These are phyloP conservation scores for Clarias pachynema DNA, from an alignment of 2,797 vertebrate genomes.

Conservation along the genomic window DNA sequence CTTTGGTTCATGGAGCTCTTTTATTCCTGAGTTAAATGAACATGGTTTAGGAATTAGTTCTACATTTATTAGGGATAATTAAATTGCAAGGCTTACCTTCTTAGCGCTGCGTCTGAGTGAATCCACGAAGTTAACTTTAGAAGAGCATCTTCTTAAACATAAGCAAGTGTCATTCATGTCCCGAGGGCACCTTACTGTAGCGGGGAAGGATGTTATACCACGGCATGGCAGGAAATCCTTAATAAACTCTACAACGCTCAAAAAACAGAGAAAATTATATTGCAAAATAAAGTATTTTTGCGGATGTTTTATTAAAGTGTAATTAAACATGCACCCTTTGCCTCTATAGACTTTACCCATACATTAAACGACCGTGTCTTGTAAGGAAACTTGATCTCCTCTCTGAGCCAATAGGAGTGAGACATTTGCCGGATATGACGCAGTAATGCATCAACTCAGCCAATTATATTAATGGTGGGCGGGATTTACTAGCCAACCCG, in stretches of 20 bases:
- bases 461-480: conserved; percentile 37
- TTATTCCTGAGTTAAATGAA: not conserved
- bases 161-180: not conserved
- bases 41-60: not conserved
- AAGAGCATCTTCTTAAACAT: not conserved
- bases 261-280: not conserved
- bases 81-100: conserved; percentile 7
- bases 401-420: conserved; percentile 30
- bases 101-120: not conserved
- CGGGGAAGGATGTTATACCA: not conserved
- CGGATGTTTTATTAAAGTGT: not conserved
- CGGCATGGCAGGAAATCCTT: too few species aligned
- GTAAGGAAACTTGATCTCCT: not conserved
- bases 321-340: not conserved
- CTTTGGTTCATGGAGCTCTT: not conserved
- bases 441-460: not conserved
- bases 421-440: not conserved
- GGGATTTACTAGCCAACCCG: conserved; percentile 1
- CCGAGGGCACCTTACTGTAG: not conserved
- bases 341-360: not conserved
- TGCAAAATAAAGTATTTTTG: not conserved
- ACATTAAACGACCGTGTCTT: not conserved
- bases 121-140: not conserved
- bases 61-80: not conserved
- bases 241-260: not conserved